Evolutionary conservation across 64 coral and sea anemone species (phyloP), one percentile per base, ranked within the genome.

Genomic region (Platygyra sinensis): DNA sequence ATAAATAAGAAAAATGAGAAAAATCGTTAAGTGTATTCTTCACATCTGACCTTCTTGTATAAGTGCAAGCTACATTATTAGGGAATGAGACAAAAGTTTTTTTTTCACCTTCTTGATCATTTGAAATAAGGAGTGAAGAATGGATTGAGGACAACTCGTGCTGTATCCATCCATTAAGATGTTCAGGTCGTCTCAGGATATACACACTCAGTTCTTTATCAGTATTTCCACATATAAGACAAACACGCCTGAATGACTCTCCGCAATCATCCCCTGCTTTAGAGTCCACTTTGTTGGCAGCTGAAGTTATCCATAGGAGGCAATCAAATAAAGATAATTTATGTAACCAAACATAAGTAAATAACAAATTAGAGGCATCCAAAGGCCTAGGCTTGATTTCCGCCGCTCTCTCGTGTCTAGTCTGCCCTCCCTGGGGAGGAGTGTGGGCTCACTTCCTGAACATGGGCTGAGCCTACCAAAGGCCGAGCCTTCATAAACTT

Each of bases 31-130:
- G 42, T 46, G 42, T 6, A 5, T 46, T 46, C 42, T 46, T 6
- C 42, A 46, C 42, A 46, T 36, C 33, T 36, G 33, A 36, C 5
- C 42, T 46, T 46, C 42, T 46, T 46, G 42, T 46, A 46, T 46
- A 46, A 46, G 42, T 8, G 42, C 4, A 46, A 46, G 42, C 42
- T 46, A 46, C 2, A 46, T 46, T 46, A 7, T 46, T 46, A 5
- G 1, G 7, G 3, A 7, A 46, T 46, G 6, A 46, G 42, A 4
- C 42, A 46, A 46, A 46, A 5, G 42, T 46, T 46, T 33, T 28
- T 54, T 30, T 18, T 8, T 62, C 7, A 85, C 81, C 81, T 69
- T 85, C 63, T 63, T 85, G 62, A 85, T 85, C 81, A 38, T 85
- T 67, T 51, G 61, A 51, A 71, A 85, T 71, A 5, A 38, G 22